Percentiles rank a stretch among this genome's conserved stretches.
These are phyloP conservation scores for Poecilia latipinna DNA, from an alignment of 2,113 vertebrate genomes.

Conservation along the genomic window DNA sequence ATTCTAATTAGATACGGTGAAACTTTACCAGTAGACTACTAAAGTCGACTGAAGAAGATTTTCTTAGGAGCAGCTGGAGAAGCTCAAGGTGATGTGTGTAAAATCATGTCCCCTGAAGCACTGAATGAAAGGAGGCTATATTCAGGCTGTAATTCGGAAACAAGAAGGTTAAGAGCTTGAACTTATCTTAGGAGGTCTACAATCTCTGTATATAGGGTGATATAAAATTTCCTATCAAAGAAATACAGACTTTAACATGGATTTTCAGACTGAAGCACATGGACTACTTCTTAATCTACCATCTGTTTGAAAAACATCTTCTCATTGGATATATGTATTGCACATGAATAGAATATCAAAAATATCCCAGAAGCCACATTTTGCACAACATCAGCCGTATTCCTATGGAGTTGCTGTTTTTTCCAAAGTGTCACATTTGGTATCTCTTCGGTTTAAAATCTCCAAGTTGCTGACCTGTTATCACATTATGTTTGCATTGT, in stretches of 20 bases:
- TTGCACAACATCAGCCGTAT: not conserved
- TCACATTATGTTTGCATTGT: no score
- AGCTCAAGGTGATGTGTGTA: conserved; percentile 54
- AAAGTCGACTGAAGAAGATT: conserved; percentile 19
- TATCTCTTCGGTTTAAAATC: no score
- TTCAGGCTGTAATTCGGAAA: conserved; percentile 21
- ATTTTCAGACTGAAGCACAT: conserved; percentile 16
- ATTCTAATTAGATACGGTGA: conserved; percentile 35
- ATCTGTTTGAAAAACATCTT: conserved; percentile 1
- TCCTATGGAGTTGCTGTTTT: no score
- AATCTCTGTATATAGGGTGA: not conserved
- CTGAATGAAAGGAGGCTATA: conserved; percentile 10
- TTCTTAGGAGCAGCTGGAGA: conserved; percentile 47
- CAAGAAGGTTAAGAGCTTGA: conserved; percentile 10
- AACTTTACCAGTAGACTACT: conserved; percentile 32
- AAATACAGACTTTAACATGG: not conserved
- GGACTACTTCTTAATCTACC: not conserved
- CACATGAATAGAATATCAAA: not conserved
- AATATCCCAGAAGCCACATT: not conserved
- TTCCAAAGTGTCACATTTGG: no score
- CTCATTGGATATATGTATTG: not conserved
- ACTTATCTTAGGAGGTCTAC: conserved; percentile 11
- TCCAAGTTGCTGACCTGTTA: no score
- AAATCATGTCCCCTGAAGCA: conserved; percentile 46
- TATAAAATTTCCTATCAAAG: not conserved